A percentile compares a stretch with the other conserved stretches of the same genome.
These are phyloP conservation scores for Hypanus sabinus DNA, from an alignment of 2,113 vertebrate species.

Conservation along the genomic window DNA sequence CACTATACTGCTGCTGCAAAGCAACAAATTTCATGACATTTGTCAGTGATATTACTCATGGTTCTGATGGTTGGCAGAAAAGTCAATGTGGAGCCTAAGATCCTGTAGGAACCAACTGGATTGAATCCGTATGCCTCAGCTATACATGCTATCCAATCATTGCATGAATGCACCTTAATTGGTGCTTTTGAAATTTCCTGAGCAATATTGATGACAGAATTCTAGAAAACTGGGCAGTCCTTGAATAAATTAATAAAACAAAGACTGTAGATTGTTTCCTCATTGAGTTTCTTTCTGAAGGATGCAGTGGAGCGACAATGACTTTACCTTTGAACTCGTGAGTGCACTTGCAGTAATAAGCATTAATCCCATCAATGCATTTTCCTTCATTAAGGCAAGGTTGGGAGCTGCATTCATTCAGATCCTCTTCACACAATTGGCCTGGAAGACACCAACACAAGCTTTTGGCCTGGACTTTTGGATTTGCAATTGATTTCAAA, in stretches of 20 bases:
- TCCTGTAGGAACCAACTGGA: neutral
- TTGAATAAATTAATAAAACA: constrained; percentile 2
- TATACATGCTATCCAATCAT: neutral
- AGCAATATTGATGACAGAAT: neutral
- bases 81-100: neutral
- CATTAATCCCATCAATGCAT: constrained; percentile 74
- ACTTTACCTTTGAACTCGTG: constrained; percentile 74
- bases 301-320: neutral
- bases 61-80: neutral
- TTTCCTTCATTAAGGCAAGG: constrained; percentile 79
- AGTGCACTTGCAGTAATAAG: constrained; percentile 70
- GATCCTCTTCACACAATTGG: constrained; percentile 72
- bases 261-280: neutral
- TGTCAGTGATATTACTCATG: too few species aligned
- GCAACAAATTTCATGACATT: too few species aligned
- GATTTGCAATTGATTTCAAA: neutral
- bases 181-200: neutral
- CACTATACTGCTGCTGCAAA: too few species aligned
- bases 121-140: neutral
- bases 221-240: neutral
- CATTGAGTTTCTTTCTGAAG: neutral
- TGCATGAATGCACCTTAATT: neutral
- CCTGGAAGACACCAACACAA: constrained; percentile 56
- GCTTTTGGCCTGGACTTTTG: neutral
- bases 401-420: constrained; percentile 81